Conservation (phyloP, 2,797 vertebrate species). For the Huso huso region DNA sequence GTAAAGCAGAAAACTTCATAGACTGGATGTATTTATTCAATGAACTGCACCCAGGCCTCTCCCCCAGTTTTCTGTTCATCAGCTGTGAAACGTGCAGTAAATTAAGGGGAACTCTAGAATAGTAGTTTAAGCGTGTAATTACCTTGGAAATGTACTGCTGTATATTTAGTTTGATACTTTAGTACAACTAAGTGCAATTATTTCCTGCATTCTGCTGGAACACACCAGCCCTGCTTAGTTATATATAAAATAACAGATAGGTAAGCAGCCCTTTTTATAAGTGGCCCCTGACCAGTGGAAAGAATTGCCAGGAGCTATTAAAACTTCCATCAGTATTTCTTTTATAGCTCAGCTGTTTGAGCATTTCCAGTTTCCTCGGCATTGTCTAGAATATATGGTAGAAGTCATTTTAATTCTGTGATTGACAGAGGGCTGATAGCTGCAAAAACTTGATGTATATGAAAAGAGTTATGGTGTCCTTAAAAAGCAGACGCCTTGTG, state of each 20-base stretch:
- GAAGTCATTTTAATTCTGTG: too few relatives aligned
- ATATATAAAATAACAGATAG: slow-evolving; percentile 85
- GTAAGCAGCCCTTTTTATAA: slow-evolving; percentile 55
- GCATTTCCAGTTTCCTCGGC: slow-evolving; percentile 25
- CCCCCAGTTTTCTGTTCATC: not conserved
- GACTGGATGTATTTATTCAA: not conserved
- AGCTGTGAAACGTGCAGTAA: not conserved
- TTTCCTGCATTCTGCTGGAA: slow-evolving; percentile 68
- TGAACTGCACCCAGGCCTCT: too few relatives aligned
- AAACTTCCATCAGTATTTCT: slow-evolving; percentile 66
- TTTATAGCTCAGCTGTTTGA: slow-evolving; percentile 25
- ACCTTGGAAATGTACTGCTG: slow-evolving; percentile 28
- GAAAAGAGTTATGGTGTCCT: too few relatives aligned
- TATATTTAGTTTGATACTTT: slow-evolving; percentile 23
- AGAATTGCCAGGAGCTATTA: slow-evolving; percentile 78
- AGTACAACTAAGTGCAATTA: slow-evolving; percentile 43
- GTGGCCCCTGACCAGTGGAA: slow-evolving; percentile 80
- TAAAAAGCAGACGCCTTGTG: too few relatives aligned
- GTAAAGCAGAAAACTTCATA: not conserved
- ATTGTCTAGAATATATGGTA: too few relatives aligned
- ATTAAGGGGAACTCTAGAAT: too few relatives aligned
- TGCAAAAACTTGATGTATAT: too few relatives aligned
- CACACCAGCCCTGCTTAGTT: slow-evolving; percentile 58
- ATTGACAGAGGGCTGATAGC: too few relatives aligned
- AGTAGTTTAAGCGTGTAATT: too few relatives aligned